Conservation (phyloP, 1,140 invertebrate genomes). For the Diachasmimorpha longicaudata region DNA sequence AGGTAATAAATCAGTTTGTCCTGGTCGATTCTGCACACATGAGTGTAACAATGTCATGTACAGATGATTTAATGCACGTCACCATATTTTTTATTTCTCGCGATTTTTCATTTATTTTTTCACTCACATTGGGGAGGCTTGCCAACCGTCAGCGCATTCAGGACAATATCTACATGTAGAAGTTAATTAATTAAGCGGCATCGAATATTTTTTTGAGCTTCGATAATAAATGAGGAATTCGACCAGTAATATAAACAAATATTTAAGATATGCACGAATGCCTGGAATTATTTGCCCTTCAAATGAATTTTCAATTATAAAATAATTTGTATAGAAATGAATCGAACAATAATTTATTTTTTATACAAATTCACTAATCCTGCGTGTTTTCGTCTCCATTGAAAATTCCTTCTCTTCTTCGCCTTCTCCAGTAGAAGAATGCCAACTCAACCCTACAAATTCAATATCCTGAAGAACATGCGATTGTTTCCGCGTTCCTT, state of each 20-base stretch:
- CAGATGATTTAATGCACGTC: background rate
- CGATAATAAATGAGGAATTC: too few relatives aligned
- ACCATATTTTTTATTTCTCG: too few relatives aligned
- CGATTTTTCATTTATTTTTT: too few relatives aligned
- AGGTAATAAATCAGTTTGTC: slow-evolving; percentile 7
- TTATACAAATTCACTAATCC: too few relatives aligned
- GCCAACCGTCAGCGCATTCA: background rate
- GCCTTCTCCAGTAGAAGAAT: background rate
- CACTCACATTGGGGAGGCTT: too few relatives aligned
- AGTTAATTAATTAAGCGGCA: background rate
- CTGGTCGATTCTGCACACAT: background rate
- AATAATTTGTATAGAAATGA: too few relatives aligned
- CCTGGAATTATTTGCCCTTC: too few relatives aligned
- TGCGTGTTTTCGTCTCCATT: background rate
- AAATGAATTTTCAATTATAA: too few relatives aligned
- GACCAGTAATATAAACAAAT: too few relatives aligned
- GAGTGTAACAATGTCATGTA: background rate
- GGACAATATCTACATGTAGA: background rate
- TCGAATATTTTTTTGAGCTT: too few relatives aligned
- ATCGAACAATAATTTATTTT: too few relatives aligned
- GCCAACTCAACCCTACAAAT: background rate
- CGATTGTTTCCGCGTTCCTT: background rate
- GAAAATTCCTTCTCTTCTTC: background rate
- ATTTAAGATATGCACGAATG: too few relatives aligned
- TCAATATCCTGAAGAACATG: background rate